Evolutionary conservation across 2,888 invertebrate species (phyloP).

Genomic region (Melolontha melolontha): DNA sequence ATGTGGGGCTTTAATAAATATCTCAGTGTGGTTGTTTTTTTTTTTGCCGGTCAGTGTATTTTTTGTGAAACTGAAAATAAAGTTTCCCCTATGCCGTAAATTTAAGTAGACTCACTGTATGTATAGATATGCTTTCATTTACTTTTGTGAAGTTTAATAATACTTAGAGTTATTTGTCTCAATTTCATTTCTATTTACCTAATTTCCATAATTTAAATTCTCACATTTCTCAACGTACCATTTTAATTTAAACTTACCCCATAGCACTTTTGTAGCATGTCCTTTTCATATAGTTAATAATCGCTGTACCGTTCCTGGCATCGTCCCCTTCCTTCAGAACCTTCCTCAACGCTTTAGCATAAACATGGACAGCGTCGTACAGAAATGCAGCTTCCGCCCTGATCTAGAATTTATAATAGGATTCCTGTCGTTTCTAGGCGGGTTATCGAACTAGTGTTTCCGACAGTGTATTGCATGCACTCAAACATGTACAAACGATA

Average conservation of each 20-base stretch:
- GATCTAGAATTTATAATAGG: slow-evolving; percentile 69
- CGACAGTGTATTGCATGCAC: slow-evolving; percentile 13
- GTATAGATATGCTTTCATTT: not conserved
- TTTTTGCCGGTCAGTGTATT: too few species aligned
- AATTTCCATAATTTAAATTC: too few species aligned
- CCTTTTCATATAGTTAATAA: slow-evolving; percentile 82
- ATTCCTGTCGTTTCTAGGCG: slow-evolving; percentile 8
- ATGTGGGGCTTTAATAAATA: too few species aligned
- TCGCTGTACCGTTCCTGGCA: slow-evolving; percentile 84
- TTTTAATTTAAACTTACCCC: slow-evolving; percentile 72
- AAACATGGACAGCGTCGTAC: slow-evolving; percentile 94
- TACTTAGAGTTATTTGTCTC: too few species aligned
- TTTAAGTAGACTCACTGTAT: too few species aligned
- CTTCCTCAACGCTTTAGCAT: slow-evolving; percentile 83
- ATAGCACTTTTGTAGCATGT: slow-evolving; percentile 85
- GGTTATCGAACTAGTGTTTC: slow-evolving; percentile 34
- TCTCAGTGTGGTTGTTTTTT: too few species aligned
- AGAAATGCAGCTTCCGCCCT: slow-evolving; percentile 91
- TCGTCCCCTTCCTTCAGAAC: slow-evolving; percentile 76
- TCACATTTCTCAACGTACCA: not conserved
- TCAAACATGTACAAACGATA: slow-evolving; percentile 28
- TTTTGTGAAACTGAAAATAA: too few species aligned
- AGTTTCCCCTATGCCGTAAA: too few species aligned
- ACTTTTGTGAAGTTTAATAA: not conserved
- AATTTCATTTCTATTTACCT: too few species aligned